Base-by-base conservation (phyloP, 1,140 invertebrate species). In the Anastatus disparis region DNA sequence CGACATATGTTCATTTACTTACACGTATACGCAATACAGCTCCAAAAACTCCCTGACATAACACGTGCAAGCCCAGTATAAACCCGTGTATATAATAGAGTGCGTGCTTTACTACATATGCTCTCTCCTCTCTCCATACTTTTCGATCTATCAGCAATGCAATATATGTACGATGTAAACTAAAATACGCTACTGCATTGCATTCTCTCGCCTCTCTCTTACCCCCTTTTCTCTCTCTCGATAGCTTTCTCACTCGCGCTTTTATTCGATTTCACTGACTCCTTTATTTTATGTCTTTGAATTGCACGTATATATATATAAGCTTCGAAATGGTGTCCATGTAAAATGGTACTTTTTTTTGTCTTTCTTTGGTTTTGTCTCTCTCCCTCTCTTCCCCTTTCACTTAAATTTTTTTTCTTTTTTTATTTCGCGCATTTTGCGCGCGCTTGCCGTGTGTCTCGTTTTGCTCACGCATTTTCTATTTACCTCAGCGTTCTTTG, bases 1-100 rank as follows among this genome's bases (percentile, higher is more conserved):
- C 55, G 65, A 59, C 65, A 68, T 68, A 68, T 68, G 65, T 59
- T 68, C 65, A 27, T 68, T n/a, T 59, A 58, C 40, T 59, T 66
- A 46, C 63, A 27, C 24, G 24, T 13, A 13, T n/a, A n/a, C n/a
- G n/a, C n/a, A n/a, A n/a, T n/a, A n/a, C n/a, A n/a, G n/a, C n/a
- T n/a, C n/a, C n/a, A n/a, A n/a, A n/a, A n/a, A n/a, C n/a, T n/a
- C n/a, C n/a, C n/a, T n/a, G n/a, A n/a, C n/a, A n/a, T n/a, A n/a
- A n/a, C 27, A 10, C 35, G 10, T n/a, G 63, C 22, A n/a, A 10
- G 13, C 15, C 0, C 13, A 17, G 8, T 2, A 24, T 38, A 58
- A 6, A 10, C 12, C 1, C n/a, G 3, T 12, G 24, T 20, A 20
- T 26, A 20, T 53, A 53, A 64, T 55, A 10, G 59, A 42, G 12